Evolutionary conservation across 2,797 vertebrate species (phyloP).

Genomic region (Cottoperca gobio): DNA sequence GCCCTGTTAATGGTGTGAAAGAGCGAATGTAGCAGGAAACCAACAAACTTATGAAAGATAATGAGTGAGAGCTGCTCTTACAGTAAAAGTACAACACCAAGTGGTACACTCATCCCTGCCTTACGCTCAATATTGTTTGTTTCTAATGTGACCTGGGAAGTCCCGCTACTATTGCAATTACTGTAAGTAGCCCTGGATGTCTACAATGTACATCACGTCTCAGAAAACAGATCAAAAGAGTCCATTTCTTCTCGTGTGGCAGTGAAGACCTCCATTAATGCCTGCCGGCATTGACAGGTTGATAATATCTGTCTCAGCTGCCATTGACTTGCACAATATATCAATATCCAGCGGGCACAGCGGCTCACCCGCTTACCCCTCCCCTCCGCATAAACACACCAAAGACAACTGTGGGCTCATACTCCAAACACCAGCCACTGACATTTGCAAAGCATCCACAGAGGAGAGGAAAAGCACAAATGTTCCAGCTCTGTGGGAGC

Average conservation of each 20-base stretch:
- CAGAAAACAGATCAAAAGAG: constrained; percentile 12
- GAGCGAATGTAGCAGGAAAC: not conserved
- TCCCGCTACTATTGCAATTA: not conserved
- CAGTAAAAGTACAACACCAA: not conserved
- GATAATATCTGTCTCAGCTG: constrained; percentile 53
- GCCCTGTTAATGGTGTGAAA: too few species aligned
- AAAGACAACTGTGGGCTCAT: constrained; percentile 59
- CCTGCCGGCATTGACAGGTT: constrained; percentile 25
- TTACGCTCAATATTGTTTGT: not conserved
- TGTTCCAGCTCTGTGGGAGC: constrained; percentile 55
- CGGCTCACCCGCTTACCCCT: too few species aligned
- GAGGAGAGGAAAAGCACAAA: constrained; percentile 62
- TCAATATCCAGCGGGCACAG: constrained; percentile 56
- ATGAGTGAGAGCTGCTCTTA: not conserved
- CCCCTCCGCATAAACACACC: constrained; percentile 56
- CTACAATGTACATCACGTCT: not conserved
- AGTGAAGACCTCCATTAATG: constrained; percentile 16
- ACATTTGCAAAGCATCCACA: constrained; percentile 73
- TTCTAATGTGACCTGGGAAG: not conserved
- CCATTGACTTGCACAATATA: constrained; percentile 49
- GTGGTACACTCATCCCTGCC: not conserved
- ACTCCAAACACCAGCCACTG: constrained; percentile 69
- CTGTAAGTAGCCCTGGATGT: not conserved
- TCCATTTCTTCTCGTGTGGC: constrained; percentile 19
- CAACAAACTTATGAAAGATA: not conserved